Conservation (phyloP, 1,140 invertebrate species). For the Leguminivora glycinivorella region DNA sequence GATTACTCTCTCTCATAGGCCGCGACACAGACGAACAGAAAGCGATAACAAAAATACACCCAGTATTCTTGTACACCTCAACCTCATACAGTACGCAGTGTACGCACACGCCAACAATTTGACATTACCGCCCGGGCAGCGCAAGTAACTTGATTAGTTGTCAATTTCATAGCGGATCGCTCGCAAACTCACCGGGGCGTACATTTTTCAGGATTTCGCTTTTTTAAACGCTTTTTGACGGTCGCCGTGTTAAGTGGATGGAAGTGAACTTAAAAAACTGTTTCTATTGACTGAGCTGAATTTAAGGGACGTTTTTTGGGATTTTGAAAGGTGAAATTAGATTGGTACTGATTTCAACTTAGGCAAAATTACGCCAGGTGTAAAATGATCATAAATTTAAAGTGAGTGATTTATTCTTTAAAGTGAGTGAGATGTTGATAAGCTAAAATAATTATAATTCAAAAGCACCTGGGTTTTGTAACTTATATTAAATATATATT, state of each 20-base stretch:
- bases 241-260: constrained; percentile 5
- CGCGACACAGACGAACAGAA: too few species aligned
- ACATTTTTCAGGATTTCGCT: constrained; percentile 4
- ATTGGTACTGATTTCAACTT: too few species aligned
- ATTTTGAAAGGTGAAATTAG: not conserved
- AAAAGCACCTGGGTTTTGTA: too few species aligned
- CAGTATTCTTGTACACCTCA: not conserved
- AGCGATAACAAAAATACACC: too few species aligned
- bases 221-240: constrained; percentile 16
- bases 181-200: constrained; percentile 13
- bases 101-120: constrained; percentile 8
- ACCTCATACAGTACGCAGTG: not conserved
- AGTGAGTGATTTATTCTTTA: too few species aligned
- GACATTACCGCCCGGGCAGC: constrained; percentile 29
- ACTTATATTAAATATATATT: too few species aligned
- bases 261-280: constrained; percentile 4
- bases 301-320: not conserved
- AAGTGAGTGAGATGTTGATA: too few species aligned
- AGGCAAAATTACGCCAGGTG: too few species aligned
- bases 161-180: constrained; percentile 29
- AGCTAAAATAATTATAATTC: too few species aligned
- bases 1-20: too few species aligned
- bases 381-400: too few species aligned
- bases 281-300: not conserved
- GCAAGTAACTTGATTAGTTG: constrained; percentile 31